Evolutionary conservation across 2,888 invertebrate genomes (phyloP).

Genomic region (Anarsia innoxiella): DNA sequence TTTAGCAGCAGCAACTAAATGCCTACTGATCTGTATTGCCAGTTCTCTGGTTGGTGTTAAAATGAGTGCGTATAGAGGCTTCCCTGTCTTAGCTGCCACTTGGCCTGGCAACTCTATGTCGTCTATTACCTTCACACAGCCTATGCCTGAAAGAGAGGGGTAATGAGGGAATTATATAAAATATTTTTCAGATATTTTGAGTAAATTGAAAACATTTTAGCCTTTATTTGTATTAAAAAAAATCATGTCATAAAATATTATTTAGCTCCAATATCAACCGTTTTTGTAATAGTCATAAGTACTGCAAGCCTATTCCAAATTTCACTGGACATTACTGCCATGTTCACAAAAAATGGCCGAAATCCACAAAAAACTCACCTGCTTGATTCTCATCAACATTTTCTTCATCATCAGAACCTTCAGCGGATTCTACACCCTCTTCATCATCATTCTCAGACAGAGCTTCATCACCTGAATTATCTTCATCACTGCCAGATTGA

Average conservation of each 20-base stretch:
- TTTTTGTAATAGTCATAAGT: too few species aligned
- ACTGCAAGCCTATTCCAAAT: too few species aligned
- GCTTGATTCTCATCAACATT: constrained; percentile 35
- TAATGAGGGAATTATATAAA: too few species aligned
- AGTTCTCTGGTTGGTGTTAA: constrained; percentile 97
- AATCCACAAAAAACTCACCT: constrained; percentile 17
- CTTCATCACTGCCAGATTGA: not conserved
- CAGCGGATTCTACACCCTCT: too few species aligned
- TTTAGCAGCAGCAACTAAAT: constrained; percentile 85
- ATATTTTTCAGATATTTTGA: too few species aligned
- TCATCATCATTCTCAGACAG: too few species aligned
- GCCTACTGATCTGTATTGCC: constrained; percentile 94
- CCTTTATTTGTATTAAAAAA: not conserved
- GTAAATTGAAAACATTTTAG: too few species aligned
- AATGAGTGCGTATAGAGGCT: constrained; percentile 87
- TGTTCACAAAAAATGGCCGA: too few species aligned
- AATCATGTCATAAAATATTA: not conserved
- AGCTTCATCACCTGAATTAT: too few species aligned
- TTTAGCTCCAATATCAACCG: not conserved
- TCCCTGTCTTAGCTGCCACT: constrained; percentile 47
- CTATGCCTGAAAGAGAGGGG: constrained; percentile 67
- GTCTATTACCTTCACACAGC: constrained; percentile 77
- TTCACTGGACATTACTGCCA: too few species aligned
- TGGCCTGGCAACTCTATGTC: constrained; percentile 55
- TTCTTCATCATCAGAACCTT: constrained; percentile 17